phyloP scores from a whole-genome alignment of 1,140 invertebrate genomes.

The Condylostylus longicornis region DNA sequence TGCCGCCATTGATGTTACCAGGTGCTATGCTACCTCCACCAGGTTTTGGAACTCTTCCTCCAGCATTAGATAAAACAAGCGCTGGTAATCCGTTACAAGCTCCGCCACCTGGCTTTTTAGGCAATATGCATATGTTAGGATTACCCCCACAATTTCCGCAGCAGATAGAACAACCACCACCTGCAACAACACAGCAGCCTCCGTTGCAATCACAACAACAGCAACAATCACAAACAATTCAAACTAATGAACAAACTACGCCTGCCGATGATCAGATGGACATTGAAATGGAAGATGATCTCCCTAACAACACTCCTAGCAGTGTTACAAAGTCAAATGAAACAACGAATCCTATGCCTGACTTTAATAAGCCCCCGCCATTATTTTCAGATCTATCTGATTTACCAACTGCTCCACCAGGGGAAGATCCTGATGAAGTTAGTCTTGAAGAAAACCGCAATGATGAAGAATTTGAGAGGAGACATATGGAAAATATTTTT shows the following conservation, averaged over 20 bases:
- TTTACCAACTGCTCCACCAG: constrained; percentile 11
- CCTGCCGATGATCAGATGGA: constrained; percentile 47
- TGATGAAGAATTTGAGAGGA: constrained; percentile 17
- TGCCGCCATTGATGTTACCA: constrained; percentile 36
- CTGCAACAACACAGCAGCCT: constrained; percentile 10
- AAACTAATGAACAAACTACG: constrained; percentile 13
- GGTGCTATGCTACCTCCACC: constrained; percentile 38
- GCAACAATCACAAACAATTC: constrained; percentile 10
- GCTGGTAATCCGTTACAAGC: neutral
- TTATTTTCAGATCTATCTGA: constrained; percentile 9
- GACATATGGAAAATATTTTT: constrained; percentile 17
- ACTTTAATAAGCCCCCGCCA: constrained; percentile 27
- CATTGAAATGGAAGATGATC: constrained; percentile 44
- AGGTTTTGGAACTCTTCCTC: constrained; percentile 32
- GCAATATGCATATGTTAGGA: constrained; percentile 31
- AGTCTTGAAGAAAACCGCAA: constrained; percentile 8
- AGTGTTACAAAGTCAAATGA: no score
- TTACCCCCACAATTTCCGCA: constrained; percentile 34
- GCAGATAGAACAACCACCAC: constrained; percentile 14
- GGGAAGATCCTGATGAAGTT: constrained; percentile 7
- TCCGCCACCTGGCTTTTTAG: no score
- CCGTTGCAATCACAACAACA: neutral
- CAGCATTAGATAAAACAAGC: constrained; percentile 32
- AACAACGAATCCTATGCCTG: constrained; percentile 9
- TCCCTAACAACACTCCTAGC: constrained; percentile 4